Evolutionary conservation across 2,113 vertebrate species (phyloP).

Genomic region (Otolemur garnettii): DNA sequence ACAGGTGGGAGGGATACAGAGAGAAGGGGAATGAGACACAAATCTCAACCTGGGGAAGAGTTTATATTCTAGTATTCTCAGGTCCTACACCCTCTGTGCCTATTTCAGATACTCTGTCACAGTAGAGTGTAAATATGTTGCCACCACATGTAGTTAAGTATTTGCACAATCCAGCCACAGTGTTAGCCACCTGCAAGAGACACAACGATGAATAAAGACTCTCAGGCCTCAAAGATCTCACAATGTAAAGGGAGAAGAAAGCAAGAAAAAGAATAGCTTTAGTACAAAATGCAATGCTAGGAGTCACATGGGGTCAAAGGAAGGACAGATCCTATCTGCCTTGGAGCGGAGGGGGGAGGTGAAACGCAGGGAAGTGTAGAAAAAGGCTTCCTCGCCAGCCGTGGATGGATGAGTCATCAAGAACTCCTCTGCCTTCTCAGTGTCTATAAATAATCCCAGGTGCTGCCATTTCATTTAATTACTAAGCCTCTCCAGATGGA

Average conservation of each 20-base stretch:
- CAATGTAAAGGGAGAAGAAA: background rate
- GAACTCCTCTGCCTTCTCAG: conserved; percentile 64
- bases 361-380: background rate
- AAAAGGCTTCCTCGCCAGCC: conserved; percentile 22
- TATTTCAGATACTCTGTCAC: background rate
- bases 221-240: background rate
- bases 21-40: background rate
- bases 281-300: background rate
- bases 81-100: rapidly evolving
- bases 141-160: background rate
- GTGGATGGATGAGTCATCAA: conserved; percentile 71
- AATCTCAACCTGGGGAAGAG: rapidly evolving
- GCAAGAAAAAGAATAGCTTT: background rate
- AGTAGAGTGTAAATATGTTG: background rate
- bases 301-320: background rate
- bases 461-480: conserved; percentile 83
- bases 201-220: background rate
- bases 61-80: background rate
- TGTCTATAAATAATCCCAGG: conserved; percentile 81
- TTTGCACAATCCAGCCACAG: background rate
- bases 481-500: conserved; percentile 82
- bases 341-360: background rate
- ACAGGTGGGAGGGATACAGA: background rate
- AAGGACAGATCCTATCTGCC: conserved; percentile 21
- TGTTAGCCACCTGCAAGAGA: background rate